Evolutionary conservation across 2,113 vertebrate genomes (phyloP).

Genomic region (Podilymbus podiceps): DNA sequence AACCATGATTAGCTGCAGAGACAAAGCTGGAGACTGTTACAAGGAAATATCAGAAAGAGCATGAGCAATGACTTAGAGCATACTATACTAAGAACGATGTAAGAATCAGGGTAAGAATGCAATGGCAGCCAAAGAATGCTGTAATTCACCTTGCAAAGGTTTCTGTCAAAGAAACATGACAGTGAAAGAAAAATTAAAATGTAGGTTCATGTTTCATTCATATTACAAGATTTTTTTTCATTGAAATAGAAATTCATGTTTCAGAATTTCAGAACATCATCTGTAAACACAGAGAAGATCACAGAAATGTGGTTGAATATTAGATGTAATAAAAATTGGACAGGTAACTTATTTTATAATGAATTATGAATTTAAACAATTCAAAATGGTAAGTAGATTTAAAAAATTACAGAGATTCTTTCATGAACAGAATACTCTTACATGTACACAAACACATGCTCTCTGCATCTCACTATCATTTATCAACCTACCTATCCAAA

Average conservation of each 20-base stretch:
- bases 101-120: neutral
- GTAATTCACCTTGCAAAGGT: neutral
- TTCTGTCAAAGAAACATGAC: neutral
- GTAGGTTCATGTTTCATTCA: neutral
- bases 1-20: neutral
- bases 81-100: neutral
- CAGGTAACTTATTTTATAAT: neutral
- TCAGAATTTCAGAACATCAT: neutral
- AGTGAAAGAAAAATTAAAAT: neutral
- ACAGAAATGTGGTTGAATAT: neutral
- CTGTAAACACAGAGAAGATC: neutral
- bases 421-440: neutral
- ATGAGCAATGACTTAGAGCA: neutral
- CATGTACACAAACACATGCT: neutral
- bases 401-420: neutral
- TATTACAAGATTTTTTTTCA: neutral
- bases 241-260: neutral
- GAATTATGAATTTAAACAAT: neutral
- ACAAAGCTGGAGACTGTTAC: neutral
- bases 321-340: neutral
- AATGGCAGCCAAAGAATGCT: neutral
- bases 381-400: neutral
- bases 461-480: rapidly evolving
- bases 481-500: neutral
- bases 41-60: neutral